Conservation (phyloP, 2,888 invertebrate genomes). For the Eilema sororculum region DNA sequence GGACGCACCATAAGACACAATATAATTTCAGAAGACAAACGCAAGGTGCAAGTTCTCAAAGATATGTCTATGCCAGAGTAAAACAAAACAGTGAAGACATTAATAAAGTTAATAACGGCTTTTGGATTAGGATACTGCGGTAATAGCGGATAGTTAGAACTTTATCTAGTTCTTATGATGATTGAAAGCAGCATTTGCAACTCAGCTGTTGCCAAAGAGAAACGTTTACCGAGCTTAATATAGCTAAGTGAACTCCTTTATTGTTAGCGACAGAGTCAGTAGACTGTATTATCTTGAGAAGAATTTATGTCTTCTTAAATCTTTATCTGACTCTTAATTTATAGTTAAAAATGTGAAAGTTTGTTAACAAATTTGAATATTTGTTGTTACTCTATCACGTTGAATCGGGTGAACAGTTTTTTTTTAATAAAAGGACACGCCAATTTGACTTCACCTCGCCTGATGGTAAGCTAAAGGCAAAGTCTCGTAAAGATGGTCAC, state of each 20-base stretch:
- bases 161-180: neutral
- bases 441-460: no score
- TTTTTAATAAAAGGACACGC: no score
- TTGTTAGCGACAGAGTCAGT: neutral
- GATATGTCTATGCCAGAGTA: conserved; percentile 30
- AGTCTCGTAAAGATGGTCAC: no score
- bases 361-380: no score
- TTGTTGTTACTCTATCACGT: no score
- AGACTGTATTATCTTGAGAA: neutral
- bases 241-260: neutral
- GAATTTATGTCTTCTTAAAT: neutral
- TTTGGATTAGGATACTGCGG: conserved; percentile 16
- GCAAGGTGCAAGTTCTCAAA: conserved; percentile 43
- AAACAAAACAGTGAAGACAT: conserved; percentile 37
- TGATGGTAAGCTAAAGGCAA: no score
- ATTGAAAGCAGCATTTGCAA: neutral
- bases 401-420: no score
- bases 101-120: conserved; percentile 32
- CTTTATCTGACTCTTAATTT: no score
- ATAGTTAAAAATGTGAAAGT: no score
- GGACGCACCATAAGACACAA: no score
- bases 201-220: neutral
- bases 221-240: neutral
- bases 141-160: neutral
- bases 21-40: conserved; percentile 32